These are phyloP conservation scores for Catamblyrhynchus diadema DNA, from an alignment of 2,797 vertebrate species.

Conservation along the genomic window DNA sequence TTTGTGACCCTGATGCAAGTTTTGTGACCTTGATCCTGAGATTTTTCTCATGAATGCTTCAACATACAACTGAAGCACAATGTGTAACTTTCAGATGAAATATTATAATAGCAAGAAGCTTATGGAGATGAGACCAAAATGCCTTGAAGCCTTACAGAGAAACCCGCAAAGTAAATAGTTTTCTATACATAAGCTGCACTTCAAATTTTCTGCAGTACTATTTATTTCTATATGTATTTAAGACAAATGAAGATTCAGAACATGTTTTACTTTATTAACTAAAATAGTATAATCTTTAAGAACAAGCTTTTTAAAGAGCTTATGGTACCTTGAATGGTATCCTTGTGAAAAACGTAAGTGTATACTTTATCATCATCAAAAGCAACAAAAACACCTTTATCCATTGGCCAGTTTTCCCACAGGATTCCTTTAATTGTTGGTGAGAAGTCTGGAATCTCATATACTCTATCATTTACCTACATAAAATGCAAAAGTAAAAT, in stretches of 20 bases:
- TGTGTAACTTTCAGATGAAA: background rate
- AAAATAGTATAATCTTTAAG: background rate
- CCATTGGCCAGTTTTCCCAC: constrained; percentile 93
- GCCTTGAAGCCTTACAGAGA: background rate
- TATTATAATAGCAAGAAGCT: background rate
- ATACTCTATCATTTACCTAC: constrained; percentile 83
- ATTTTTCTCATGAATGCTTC: background rate
- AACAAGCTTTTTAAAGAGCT: background rate
- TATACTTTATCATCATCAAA: constrained; percentile 94
- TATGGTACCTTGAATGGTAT: constrained; percentile 88
- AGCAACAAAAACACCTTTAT: constrained; percentile 89
- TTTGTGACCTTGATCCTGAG: background rate
- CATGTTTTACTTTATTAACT: background rate
- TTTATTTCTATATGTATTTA: background rate
- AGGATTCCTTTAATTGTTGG: constrained; percentile 91
- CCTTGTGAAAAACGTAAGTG: constrained; percentile 91
- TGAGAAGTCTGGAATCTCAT: constrained; percentile 92
- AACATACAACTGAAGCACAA: background rate
- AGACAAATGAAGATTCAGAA: background rate
- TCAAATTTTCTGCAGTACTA: background rate
- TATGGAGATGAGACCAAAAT: background rate
- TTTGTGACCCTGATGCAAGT: background rate
- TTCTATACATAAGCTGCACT: background rate
- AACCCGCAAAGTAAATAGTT: background rate
- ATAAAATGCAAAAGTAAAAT: constrained; percentile 26